phyloP scores from a whole-genome alignment of 2,113 vertebrate genomes.

The Ahaetulla prasina region DNA sequence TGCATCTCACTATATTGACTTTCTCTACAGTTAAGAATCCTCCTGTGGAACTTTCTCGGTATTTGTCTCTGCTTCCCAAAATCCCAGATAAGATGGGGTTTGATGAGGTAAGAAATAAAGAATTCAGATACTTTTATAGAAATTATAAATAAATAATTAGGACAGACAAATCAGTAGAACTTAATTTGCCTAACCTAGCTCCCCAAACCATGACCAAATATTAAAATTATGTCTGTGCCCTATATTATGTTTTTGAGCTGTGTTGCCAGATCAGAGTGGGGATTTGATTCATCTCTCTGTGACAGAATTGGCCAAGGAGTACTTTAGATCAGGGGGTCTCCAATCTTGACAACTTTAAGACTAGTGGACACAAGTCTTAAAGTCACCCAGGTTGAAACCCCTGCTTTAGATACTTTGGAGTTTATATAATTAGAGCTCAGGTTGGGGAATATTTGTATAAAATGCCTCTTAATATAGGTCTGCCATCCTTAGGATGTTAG shows the following conservation, averaged over 20 bases:
- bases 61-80: conserved; percentile 67
- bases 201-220: background rate
- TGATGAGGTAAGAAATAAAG: conserved; percentile 76
- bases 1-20: background rate
- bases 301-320: background rate
- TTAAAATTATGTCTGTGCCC: background rate
- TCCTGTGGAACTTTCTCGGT: conserved; percentile 72
- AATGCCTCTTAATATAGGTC: background rate
- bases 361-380: too few relatives aligned
- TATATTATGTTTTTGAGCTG: background rate
- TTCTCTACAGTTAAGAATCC: conserved; percentile 73
- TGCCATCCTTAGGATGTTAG: background rate
- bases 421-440: background rate
- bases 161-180: background rate
- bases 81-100: conserved; percentile 84
- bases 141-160: background rate
- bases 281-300: background rate
- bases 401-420: too few relatives aligned
- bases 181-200: background rate
- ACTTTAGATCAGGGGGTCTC: too few relatives aligned
- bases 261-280: too few relatives aligned
- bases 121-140: background rate
- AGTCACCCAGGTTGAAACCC: too few relatives aligned
- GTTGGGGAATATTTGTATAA: background rate
- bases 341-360: too few relatives aligned